These are phyloP conservation scores for Catharus minimus DNA, from an alignment of 2,113 vertebrate species.

Conservation along the genomic window DNA sequence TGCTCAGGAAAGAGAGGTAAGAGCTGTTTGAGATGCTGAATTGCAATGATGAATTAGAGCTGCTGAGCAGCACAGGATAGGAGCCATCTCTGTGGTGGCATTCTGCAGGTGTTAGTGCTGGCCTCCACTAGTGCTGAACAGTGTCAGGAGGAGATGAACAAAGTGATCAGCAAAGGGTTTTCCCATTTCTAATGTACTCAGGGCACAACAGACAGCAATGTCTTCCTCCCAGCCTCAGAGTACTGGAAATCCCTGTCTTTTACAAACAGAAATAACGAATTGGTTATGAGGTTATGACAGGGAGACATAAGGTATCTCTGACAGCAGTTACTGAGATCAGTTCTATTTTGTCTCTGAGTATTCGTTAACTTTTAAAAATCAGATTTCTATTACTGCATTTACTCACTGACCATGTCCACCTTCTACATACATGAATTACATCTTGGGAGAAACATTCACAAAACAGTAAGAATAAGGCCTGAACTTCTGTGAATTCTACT, in stretches of 20 bases:
- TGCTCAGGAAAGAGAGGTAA: neutral
- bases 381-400: neutral
- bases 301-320: neutral
- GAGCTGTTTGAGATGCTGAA: neutral
- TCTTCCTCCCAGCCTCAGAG: neutral
- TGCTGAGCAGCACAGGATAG: fast-evolving
- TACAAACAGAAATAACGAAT: neutral
- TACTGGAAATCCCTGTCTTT: neutral
- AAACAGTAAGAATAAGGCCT: neutral
- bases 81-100: neutral
- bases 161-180: neutral
- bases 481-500: neutral
- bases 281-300: neutral
- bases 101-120: neutral
- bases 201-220: neutral
- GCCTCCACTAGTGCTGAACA: neutral
- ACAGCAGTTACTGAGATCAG: neutral
- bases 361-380: neutral
- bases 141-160: neutral
- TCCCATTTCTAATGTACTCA: neutral
- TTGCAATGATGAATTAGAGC: neutral
- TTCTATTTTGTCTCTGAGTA: neutral
- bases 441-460: neutral
- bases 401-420: neutral
- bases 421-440: neutral